phyloP scores from a whole-genome alignment of 1,140 invertebrate species.

The Rhizoglyphus robini region DNA sequence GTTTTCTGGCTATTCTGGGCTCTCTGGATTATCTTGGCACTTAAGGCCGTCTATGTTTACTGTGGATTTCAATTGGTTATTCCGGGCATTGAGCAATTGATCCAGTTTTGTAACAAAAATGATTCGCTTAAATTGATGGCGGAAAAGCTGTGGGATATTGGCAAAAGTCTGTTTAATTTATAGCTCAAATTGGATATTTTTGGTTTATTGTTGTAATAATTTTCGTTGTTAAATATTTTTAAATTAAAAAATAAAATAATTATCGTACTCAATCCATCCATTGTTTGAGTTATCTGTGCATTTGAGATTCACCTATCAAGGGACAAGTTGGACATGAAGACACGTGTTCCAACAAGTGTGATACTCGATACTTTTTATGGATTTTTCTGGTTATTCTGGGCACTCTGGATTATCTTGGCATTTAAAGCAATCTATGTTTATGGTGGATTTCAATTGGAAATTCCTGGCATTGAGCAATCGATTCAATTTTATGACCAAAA shows the following conservation, averaged over 20 bases:
- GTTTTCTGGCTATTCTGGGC: constrained; percentile 3
- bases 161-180: too few species aligned
- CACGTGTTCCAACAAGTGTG: not conserved
- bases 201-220: too few species aligned
- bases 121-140: not conserved
- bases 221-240: too few species aligned
- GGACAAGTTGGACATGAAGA: not conserved
- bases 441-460: not conserved
- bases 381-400: constrained; percentile 1
- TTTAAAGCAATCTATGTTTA: not conserved
- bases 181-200: too few species aligned
- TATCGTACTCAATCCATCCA: too few species aligned
- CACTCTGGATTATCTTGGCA: not conserved
- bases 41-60: not conserved
- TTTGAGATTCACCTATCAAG: too few species aligned
- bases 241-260: too few species aligned
- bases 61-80: not conserved
- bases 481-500: not conserved
- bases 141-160: not conserved
- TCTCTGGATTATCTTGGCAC: not conserved
- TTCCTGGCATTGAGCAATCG: not conserved
- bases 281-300: too few species aligned
- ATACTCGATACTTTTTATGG: not conserved
- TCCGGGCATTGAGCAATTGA: not conserved
- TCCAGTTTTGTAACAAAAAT: not conserved